Conservation (phyloP, 2,888 invertebrate species). For the Tupiocoris notatus region DNA sequence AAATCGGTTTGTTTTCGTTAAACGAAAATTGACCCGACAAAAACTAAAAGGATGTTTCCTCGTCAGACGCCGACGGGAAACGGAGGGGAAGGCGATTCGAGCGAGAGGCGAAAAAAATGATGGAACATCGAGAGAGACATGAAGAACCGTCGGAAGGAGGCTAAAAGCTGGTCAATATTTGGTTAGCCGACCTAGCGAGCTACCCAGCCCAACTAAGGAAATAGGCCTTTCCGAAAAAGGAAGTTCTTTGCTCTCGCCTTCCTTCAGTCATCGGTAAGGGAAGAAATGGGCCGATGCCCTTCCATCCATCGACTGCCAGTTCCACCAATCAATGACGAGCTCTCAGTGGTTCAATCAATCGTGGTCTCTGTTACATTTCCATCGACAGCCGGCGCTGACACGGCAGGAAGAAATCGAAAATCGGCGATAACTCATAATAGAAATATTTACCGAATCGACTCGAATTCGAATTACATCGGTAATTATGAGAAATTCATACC, state of each 20-base stretch:
- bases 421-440: too few relatives aligned
- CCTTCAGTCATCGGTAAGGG: neutral
- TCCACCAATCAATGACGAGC: neutral
- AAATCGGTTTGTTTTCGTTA: neutral
- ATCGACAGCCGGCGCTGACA: too few relatives aligned
- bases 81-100: too few relatives aligned
- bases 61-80: neutral
- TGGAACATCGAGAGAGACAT: neutral
- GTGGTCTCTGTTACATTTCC: neutral
- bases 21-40: neutral
- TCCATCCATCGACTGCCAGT: too few relatives aligned
- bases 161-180: conserved; percentile 33
- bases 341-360: neutral
- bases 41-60: neutral
- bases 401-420: too few relatives aligned
- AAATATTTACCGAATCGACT: too few relatives aligned
- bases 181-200: conserved; percentile 6
- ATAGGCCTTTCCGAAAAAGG: neutral
- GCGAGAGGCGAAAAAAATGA: neutral
- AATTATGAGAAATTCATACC: too few relatives aligned
- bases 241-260: neutral
- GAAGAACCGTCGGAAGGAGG: neutral
- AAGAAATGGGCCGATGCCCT: neutral
- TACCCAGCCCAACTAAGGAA: neutral
- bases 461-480: too few relatives aligned